Percentiles rank a stretch among this genome's conserved stretches.
phyloP scores from a whole-genome alignment of 2,888 invertebrate species.

The Choreutis nemorana region DNA sequence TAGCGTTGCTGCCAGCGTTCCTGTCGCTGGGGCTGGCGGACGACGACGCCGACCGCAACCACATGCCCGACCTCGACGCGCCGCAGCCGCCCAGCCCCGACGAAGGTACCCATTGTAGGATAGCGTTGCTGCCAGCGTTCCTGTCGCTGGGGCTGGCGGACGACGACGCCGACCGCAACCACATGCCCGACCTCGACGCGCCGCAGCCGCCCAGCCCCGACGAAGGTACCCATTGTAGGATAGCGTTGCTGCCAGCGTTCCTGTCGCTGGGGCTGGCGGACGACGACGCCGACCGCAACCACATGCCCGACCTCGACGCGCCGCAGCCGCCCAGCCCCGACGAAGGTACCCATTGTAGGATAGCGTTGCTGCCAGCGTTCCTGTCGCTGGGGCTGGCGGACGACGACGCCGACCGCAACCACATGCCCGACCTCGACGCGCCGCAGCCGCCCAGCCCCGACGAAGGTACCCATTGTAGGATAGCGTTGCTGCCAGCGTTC shows the following conservation, averaged over 20 bases:
- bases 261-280: constrained; percentile 76
- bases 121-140: constrained; percentile 83
- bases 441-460: constrained; percentile 47
- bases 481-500: too few relatives aligned
- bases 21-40: constrained; percentile 76
- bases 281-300: constrained; percentile 31
- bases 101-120: too few relatives aligned
- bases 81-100: constrained; percentile 47
- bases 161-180: constrained; percentile 31
- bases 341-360: too few relatives aligned
- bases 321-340: constrained; percentile 47
- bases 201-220: constrained; percentile 47
- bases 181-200: constrained; percentile 45
- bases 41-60: constrained; percentile 31
- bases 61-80: constrained; percentile 45
- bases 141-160: constrained; percentile 76
- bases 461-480: too few relatives aligned
- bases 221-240: too few relatives aligned
- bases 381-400: constrained; percentile 76
- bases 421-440: constrained; percentile 45
- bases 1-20: constrained; percentile 83
- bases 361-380: constrained; percentile 83
- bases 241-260: constrained; percentile 83
- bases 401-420: constrained; percentile 31
- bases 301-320: constrained; percentile 45